phyloP scores from a whole-genome alignment of 2,797 vertebrate species.

The Apogon talboti region DNA sequence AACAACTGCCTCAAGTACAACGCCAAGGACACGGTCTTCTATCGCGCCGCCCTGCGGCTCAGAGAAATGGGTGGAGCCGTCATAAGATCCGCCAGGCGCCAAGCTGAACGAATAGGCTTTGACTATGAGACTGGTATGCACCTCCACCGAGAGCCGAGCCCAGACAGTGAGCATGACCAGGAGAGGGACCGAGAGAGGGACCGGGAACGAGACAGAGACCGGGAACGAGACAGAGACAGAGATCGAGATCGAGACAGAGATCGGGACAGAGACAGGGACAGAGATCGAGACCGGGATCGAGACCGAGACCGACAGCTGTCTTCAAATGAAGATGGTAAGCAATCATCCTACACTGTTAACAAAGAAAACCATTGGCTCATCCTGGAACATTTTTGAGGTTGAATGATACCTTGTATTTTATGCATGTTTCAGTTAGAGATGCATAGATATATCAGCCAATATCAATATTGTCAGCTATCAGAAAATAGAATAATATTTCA shows the following conservation, averaged over 20 bases:
- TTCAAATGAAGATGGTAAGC: conserved; percentile 84
- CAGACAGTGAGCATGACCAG: conserved; percentile 87
- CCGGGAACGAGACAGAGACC: conserved; percentile 58
- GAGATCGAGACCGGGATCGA: conserved; percentile 35
- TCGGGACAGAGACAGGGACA: conserved; percentile 39
- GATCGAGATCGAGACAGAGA: no score
- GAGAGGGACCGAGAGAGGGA: conserved; percentile 84
- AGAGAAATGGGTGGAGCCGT: conserved; percentile 92
- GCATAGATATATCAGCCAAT: no score
- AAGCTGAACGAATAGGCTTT: conserved; percentile 96
- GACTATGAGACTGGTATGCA: conserved; percentile 97
- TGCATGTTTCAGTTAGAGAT: no score
- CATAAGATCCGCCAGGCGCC: conserved; percentile 91
- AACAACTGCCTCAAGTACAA: conserved; percentile 99
- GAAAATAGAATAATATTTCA: no score
- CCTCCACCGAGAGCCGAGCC: conserved; percentile 87
- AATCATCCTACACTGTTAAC: background rate
- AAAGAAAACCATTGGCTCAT: background rate
- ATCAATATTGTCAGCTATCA: no score
- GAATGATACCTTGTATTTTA: background rate
- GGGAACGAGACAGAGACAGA: conserved; percentile 59
- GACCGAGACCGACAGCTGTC: conserved; percentile 77
- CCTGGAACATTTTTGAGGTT: background rate
- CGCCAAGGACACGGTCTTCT: conserved; percentile 98
- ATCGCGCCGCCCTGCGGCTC: conserved; percentile 93